Percentiles rank a stretch among this genome's conserved stretches.
These are phyloP conservation scores for Amblyjoppa fuscipennis DNA, from an alignment of 2,888 invertebrate species.

Conservation along the genomic window DNA sequence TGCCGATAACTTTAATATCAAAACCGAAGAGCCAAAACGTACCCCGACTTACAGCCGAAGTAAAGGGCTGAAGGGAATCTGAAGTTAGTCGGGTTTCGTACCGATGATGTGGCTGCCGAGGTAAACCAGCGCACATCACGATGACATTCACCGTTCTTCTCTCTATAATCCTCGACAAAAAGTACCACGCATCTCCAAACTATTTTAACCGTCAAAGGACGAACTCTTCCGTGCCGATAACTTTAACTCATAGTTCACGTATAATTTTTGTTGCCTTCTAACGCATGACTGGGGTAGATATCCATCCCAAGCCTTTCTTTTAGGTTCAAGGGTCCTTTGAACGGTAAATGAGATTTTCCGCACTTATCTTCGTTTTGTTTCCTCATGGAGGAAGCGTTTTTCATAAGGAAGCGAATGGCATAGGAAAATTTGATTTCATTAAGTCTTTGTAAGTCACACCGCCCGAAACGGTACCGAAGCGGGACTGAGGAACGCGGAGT, in stretches of 20 bases:
- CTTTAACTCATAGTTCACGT: background rate
- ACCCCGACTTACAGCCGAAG: background rate
- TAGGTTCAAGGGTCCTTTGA: too few relatives aligned
- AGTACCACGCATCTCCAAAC: conserved; percentile 61
- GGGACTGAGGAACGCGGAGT: too few relatives aligned
- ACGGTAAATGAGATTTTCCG: too few relatives aligned
- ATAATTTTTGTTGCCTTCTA: too few relatives aligned
- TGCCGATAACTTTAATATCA: background rate
- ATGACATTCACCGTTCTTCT: conserved; percentile 77
- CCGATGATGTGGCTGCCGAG: conserved; percentile 49
- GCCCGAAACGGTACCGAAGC: too few relatives aligned
- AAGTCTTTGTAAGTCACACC: too few relatives aligned
- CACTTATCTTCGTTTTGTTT: too few relatives aligned
- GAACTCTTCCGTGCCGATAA: background rate
- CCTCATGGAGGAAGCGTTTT: too few relatives aligned
- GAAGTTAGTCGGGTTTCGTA: conserved; percentile 56
- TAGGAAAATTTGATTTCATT: too few relatives aligned
- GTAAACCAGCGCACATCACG: conserved; percentile 63
- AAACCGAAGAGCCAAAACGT: background rate
- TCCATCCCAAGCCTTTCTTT: too few relatives aligned
- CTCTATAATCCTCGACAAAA: conserved; percentile 77
- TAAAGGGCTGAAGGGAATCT: conserved; percentile 15
- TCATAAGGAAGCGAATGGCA: too few relatives aligned
- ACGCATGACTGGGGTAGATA: too few relatives aligned
- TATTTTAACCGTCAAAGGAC: background rate